These are phyloP conservation scores for Propsilocerus akamusi DNA, from an alignment of 1,140 invertebrate genomes.

Conservation along the genomic window DNA sequence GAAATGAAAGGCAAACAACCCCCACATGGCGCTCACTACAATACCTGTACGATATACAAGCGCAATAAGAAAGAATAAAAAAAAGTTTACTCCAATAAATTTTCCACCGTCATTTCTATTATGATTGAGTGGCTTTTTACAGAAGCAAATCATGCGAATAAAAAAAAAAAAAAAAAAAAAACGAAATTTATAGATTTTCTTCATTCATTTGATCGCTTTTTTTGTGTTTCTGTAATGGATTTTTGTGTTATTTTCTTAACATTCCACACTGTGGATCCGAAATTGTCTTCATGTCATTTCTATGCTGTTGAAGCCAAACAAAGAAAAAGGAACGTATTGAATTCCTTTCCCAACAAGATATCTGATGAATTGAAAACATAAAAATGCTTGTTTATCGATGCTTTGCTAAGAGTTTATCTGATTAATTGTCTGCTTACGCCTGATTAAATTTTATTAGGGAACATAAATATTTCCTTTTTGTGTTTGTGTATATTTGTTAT, in stretches of 20 bases:
- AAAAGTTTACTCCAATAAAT: neutral
- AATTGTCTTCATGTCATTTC: too few species aligned
- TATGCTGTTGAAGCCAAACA: too few species aligned
- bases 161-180: too few species aligned
- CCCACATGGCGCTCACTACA: neutral
- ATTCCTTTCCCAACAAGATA: neutral
- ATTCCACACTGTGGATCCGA: too few species aligned
- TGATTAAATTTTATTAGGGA: neutral
- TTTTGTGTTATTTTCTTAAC: neutral
- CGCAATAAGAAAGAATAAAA: too few species aligned
- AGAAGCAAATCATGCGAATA: slow-evolving; percentile 4
- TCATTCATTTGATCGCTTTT: too few species aligned
- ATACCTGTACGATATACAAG: neutral
- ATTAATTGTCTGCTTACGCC: slow-evolving; percentile 1
- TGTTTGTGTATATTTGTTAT: neutral
- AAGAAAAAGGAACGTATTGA: neutral
- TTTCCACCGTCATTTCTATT: slow-evolving; percentile 1
- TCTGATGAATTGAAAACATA: too few species aligned
- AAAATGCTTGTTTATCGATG: neutral
- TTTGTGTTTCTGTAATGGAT: too few species aligned
- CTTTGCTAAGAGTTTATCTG: neutral
- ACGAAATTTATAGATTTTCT: too few species aligned
- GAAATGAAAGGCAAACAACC: neutral
- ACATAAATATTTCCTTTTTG: too few species aligned
- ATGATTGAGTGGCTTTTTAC: slow-evolving; percentile 4